Evolutionary conservation across 1,140 invertebrate species (phyloP).

Genomic region (Atta cephalotes): DNA sequence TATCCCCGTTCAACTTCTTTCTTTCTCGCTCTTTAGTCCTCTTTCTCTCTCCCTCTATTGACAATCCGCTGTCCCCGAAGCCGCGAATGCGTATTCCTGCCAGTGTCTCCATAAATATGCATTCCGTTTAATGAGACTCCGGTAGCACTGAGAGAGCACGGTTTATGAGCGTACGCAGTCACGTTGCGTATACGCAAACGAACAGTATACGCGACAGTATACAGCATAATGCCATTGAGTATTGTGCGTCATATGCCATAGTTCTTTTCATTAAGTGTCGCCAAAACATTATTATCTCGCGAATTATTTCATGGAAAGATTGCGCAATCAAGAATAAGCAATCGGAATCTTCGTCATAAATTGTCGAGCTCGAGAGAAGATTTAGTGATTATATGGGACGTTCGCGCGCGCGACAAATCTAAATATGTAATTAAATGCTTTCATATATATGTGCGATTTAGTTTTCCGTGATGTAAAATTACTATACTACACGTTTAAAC

Average conservation of each 20-base stretch:
- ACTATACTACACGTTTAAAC: too few species aligned
- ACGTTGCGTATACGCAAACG: constrained; percentile 59
- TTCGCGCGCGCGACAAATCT: too few species aligned
- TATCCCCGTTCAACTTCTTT: constrained; percentile 22
- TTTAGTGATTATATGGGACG: too few species aligned
- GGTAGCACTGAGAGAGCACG: constrained; percentile 58
- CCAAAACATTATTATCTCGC: constrained; percentile 49
- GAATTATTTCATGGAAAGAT: background rate
- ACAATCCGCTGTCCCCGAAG: constrained; percentile 47
- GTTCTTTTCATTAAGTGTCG: constrained; percentile 46
- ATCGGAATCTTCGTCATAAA: background rate
- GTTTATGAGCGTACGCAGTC: constrained; percentile 66
- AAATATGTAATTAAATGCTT: too few species aligned
- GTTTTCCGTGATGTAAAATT: too few species aligned
- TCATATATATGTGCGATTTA: too few species aligned
- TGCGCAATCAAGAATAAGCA: background rate
- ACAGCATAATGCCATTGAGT: constrained; percentile 67
- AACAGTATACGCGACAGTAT: constrained; percentile 38
- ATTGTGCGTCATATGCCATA: constrained; percentile 52
- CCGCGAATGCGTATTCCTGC: constrained; percentile 46
- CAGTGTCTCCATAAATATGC: constrained; percentile 75
- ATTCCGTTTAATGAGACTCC: constrained; percentile 75
- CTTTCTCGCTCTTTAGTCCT: background rate
- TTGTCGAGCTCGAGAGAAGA: background rate
- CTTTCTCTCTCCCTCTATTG: constrained; percentile 14